Percentiles rank a stretch among this genome's conserved stretches.
Evolutionary conservation across 2,113 vertebrate genomes (phyloP).

Genomic region (Hippocampus guttulatus): DNA sequence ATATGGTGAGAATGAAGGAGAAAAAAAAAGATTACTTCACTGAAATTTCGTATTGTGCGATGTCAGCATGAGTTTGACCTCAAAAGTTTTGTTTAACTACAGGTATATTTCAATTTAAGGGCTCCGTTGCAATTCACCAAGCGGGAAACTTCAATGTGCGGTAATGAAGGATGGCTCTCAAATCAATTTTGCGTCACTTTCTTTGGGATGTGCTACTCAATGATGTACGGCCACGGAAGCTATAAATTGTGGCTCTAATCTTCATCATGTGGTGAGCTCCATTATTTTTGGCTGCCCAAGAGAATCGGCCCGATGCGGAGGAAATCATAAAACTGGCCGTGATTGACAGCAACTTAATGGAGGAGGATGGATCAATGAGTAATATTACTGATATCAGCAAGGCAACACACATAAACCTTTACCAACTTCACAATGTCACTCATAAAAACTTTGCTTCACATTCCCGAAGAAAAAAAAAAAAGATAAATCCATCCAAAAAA

Average conservation of each 20-base stretch:
- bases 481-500: slow-evolving; percentile 64
- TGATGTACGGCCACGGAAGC: slow-evolving; percentile 28
- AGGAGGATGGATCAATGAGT: slow-evolving; percentile 73
- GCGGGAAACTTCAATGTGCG: slow-evolving; percentile 12
- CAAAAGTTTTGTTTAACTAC: neutral
- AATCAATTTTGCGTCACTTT: slow-evolving; percentile 44
- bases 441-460: slow-evolving; percentile 67
- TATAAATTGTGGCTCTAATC: slow-evolving; percentile 59
- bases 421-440: slow-evolving; percentile 77
- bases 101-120: neutral
- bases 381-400: slow-evolving; percentile 56
- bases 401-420: slow-evolving; percentile 69
- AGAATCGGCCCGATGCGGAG: slow-evolving; percentile 46
- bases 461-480: slow-evolving; percentile 59
- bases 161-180: slow-evolving; percentile 36
- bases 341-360: slow-evolving; percentile 71
- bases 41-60: neutral
- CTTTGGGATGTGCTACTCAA: slow-evolving; percentile 38
- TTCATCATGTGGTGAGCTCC: slow-evolving; percentile 47
- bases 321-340: slow-evolving; percentile 61
- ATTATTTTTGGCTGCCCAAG: slow-evolving; percentile 53
- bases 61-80: neutral
- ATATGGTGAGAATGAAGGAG: no score
- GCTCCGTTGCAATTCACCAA: neutral
- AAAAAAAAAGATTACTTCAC: neutral